Evolutionary conservation across 2,113 vertebrate genomes (phyloP).

Genomic region (Gyps fulvus): DNA sequence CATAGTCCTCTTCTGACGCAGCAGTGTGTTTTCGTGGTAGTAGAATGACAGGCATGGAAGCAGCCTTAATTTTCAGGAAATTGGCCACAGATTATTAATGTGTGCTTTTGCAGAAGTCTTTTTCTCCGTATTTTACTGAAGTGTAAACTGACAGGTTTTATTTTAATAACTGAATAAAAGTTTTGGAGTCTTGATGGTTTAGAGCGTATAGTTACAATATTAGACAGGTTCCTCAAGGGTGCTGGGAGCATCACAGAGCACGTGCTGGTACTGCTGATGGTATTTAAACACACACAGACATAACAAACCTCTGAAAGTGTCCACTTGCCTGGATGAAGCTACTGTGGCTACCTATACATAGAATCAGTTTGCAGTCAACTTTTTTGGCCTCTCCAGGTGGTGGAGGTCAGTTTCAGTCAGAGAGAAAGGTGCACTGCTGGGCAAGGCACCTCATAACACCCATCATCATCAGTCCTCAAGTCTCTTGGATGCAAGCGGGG

Average conservation of each 20-base stretch:
- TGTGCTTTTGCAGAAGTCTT: not conserved
- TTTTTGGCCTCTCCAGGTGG: not conserved
- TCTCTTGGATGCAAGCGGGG: not conserved
- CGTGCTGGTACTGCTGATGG: not conserved
- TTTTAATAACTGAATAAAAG: not conserved
- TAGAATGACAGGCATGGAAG: not conserved
- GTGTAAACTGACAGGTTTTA: not conserved
- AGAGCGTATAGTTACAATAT: not conserved
- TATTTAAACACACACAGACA: not conserved
- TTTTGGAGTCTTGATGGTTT: not conserved
- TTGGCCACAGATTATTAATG: not conserved
- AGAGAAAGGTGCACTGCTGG: not conserved
- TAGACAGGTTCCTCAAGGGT: not conserved
- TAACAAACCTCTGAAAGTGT: fast-evolving
- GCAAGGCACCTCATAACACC: not conserved
- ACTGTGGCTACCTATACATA: not conserved
- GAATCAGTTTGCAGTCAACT: not conserved
- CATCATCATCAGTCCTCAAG: not conserved
- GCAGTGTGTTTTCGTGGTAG: not conserved
- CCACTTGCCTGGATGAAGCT: not conserved
- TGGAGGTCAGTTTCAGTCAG: not conserved
- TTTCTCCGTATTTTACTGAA: not conserved
- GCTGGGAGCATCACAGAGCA: not conserved
- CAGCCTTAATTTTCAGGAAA: not conserved
- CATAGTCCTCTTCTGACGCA: not conserved